phyloP scores from a whole-genome alignment of 2,888 invertebrate species.

The Pedicia rivosa region DNA sequence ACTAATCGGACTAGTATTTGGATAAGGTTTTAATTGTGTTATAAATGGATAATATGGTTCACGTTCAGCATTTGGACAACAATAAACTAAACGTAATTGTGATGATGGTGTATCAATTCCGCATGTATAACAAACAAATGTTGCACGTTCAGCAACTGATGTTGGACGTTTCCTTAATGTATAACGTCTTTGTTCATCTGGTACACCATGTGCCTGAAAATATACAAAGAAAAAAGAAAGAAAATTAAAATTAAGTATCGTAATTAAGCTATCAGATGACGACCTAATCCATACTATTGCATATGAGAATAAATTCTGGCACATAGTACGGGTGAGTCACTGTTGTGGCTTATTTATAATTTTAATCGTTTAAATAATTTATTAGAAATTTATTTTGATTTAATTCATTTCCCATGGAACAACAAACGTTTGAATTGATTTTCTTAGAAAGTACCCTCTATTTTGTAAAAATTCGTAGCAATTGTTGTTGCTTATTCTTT shows the following conservation, averaged over 20 bases:
- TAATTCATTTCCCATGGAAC: too few relatives aligned
- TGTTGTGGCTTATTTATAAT: too few relatives aligned
- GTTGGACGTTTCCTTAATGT: slow-evolving; percentile 62
- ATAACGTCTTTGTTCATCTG: slow-evolving; percentile 30
- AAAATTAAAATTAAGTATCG: slow-evolving; percentile 1
- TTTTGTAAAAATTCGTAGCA: too few relatives aligned
- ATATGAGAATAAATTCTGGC: too few relatives aligned
- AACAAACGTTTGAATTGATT: too few relatives aligned
- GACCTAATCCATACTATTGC: too few relatives aligned
- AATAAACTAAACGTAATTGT: slow-evolving; percentile 66
- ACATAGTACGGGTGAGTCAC: too few relatives aligned
- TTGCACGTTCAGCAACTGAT: slow-evolving; percentile 42
- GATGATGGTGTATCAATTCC: slow-evolving; percentile 65
- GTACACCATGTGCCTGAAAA: slow-evolving; percentile 1
- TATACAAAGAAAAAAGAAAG: neutral
- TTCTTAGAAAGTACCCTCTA: too few relatives aligned
- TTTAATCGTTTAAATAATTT: too few relatives aligned
- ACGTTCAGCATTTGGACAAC: slow-evolving; percentile 66
- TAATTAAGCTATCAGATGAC: too few relatives aligned
- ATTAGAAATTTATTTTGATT: too few relatives aligned
- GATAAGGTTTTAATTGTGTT: slow-evolving; percentile 58
- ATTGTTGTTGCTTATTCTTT: too few relatives aligned
- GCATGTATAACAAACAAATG: slow-evolving; percentile 83
- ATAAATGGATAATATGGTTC: slow-evolving; percentile 88
- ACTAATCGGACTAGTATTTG: slow-evolving; percentile 77